Evolutionary conservation across 2,113 vertebrate genomes (phyloP).

Genomic region (Pluvialis apricaria): DNA sequence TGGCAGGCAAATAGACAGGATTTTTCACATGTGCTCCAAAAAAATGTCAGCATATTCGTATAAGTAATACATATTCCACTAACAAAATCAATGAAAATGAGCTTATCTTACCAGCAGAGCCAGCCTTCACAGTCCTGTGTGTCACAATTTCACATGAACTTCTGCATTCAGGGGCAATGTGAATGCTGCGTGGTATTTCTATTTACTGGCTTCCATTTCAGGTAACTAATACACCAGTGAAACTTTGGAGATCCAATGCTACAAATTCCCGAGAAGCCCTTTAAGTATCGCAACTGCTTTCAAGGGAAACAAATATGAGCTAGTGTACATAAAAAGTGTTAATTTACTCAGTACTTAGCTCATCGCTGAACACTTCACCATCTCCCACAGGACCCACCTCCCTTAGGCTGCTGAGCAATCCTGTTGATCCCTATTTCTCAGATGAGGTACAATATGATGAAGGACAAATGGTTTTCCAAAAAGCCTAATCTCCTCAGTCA

Average conservation of each 20-base stretch:
- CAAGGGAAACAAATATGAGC: not conserved
- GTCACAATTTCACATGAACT: not conserved
- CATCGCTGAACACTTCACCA: not conserved
- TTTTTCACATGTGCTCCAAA: not conserved
- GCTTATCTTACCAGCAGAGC: not conserved
- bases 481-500: not conserved
- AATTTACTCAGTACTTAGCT: not conserved
- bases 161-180: not conserved
- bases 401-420: not conserved
- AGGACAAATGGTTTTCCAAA: not conserved
- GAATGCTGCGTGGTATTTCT: not conserved
- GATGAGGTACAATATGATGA: not conserved
- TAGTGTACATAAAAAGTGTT: not conserved
- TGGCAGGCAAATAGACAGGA: not conserved
- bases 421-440: not conserved
- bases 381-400: not conserved
- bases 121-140: not conserved
- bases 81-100: conserved; percentile 5
- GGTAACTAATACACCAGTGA: not conserved
- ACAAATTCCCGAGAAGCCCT: not conserved
- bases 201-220: not conserved
- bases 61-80: not conserved
- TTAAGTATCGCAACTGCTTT: not conserved
- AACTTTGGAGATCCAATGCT: not conserved
- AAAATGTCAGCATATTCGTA: not conserved